A percentile compares a stretch with the other conserved stretches of the same genome.
phyloP scores from a whole-genome alignment of 2,113 vertebrate species.

The Acanthochromis polyacanthus region DNA sequence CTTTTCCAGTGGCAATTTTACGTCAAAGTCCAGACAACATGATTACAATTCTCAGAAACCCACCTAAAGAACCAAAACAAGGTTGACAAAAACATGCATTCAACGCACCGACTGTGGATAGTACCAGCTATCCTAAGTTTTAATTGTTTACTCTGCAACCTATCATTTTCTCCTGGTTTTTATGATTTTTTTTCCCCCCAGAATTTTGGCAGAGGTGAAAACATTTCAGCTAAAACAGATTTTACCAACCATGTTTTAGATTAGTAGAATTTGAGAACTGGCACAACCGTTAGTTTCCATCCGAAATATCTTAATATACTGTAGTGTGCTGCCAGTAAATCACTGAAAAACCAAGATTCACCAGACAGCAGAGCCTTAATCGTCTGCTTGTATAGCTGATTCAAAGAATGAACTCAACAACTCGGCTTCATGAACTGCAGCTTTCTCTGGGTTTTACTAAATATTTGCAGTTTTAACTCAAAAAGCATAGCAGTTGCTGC shows the following conservation, averaged over 20 bases:
- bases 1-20: conserved; percentile 60
- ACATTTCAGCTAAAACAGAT: conserved; percentile 55
- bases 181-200: conserved; percentile 35
- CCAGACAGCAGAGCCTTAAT: conserved; percentile 39
- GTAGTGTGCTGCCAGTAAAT: conserved; percentile 49
- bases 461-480: too few relatives aligned
- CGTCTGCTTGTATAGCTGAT: conserved; percentile 36
- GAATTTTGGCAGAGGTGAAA: conserved; percentile 39
- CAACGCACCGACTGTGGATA: background rate
- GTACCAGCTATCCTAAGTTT: conserved; percentile 17
- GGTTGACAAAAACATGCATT: background rate
- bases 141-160: conserved; percentile 49
- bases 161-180: conserved; percentile 54
- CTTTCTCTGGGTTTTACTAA: too few relatives aligned
- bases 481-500: too few relatives aligned
- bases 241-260: conserved; percentile 60
- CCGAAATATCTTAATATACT: conserved; percentile 51
- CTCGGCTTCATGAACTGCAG: background rate
- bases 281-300: conserved; percentile 44
- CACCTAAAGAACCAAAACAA: conserved; percentile 30
- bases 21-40: conserved; percentile 10
- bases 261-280: conserved; percentile 48
- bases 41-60: conserved; percentile 33
- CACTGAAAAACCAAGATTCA: conserved; percentile 36
- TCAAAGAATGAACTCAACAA: conserved; percentile 10